Base-by-base conservation (phyloP, 2,797 vertebrate genomes). In the Falco rusticolus region DNA sequence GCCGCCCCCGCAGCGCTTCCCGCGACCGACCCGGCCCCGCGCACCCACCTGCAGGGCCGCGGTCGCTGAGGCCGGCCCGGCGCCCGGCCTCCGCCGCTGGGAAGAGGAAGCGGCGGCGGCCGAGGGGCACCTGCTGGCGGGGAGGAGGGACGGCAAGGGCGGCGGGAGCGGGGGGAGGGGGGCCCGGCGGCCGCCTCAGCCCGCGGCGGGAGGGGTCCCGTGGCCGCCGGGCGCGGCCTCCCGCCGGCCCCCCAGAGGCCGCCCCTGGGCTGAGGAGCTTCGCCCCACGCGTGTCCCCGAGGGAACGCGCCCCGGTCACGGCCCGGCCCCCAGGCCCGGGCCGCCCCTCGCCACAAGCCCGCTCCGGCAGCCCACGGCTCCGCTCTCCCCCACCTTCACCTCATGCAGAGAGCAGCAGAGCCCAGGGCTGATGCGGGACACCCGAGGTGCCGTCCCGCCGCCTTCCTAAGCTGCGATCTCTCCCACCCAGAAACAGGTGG, bases 71-170 rank as follows among this genome's bases (percentile, higher is more conserved):
- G 53, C 90, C 75, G n/a, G n/a, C n/a, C n/a, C n/a, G n/a, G n/a
- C n/a, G n/a, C n/a, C n/a, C n/a, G n/a, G 68, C 88, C 79, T 48
- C 75, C 47, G 66, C 33, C 81, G 69, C 72, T 2, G 53, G 24
- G 64, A 71, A 80, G 60, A 77, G 72, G 79, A 87, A 87, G 54
- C 28, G 50, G 90, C 79, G 48, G 70, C 90, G 82, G 95, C 94
- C 90, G 97, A 95, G 97, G 97, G 98, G 97, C 98, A 93, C 96
- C 98, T 98, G 97, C 93, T 94, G 98, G 98, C 93, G 41, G 91
- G 98, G 98, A 97, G 98, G 98, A 97, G 92, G 8, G 97, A 98
- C 65, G 78, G 97, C 97, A 97, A 53, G 89, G 34, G 29, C 18
- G 18, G 15, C 63, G 70, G 25, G 20, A 9, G 21, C 2, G 24